phyloP scores from a whole-genome alignment of 2,113 vertebrate genomes.

The Festucalex cinctus region DNA sequence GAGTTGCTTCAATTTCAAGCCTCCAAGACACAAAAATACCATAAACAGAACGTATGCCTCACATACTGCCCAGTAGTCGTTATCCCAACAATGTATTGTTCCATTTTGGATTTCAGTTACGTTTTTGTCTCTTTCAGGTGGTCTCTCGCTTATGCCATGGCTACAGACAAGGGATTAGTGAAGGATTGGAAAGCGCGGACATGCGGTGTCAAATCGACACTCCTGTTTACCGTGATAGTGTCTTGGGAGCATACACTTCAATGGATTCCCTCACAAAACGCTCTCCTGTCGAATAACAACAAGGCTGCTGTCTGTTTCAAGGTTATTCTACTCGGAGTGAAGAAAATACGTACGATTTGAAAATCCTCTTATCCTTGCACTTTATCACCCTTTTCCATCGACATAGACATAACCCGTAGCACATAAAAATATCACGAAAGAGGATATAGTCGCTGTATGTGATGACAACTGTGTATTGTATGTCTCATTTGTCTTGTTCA shows the following conservation, averaged over 20 bases:
- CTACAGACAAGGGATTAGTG: constrained; percentile 24
- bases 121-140: background rate
- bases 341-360: constrained; percentile 18
- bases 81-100: background rate
- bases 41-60: background rate
- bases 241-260: constrained; percentile 28
- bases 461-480: background rate
- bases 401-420: background rate
- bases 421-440: background rate
- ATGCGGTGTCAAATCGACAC: constrained; percentile 11
- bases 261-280: constrained; percentile 10
- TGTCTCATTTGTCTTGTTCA: background rate
- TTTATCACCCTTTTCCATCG: constrained; percentile 24
- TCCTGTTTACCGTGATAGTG: constrained; percentile 34
- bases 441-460: background rate
- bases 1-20: background rate
- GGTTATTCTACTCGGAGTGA: constrained; percentile 24
- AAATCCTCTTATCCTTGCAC: constrained; percentile 21
- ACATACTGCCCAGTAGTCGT: background rate
- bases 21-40: background rate
- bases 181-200: constrained; percentile 19
- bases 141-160: constrained; percentile 8
- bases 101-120: background rate
- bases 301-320: constrained; percentile 26
- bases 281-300: constrained; percentile 25